These are phyloP conservation scores for Sclerurus mexicanus DNA, from an alignment of 2,113 vertebrate species.

Conservation along the genomic window DNA sequence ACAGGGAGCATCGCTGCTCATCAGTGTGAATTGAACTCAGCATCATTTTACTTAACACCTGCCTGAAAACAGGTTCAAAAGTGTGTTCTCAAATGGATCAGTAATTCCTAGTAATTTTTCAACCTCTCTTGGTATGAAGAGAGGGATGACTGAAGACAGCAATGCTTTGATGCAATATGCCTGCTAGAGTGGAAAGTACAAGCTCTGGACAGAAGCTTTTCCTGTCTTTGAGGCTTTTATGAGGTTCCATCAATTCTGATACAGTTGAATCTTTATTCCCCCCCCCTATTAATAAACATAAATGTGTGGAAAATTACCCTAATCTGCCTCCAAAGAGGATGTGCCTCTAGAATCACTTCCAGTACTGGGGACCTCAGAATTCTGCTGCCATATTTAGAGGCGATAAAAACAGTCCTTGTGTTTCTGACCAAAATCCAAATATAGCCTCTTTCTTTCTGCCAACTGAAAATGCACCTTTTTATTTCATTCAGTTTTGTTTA, in stretches of 20 bases:
- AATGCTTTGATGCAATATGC: not conserved
- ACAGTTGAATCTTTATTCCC: not conserved
- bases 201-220: constrained; percentile 1
- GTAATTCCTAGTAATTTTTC: not conserved
- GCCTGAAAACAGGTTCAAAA: not conserved
- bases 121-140: not conserved
- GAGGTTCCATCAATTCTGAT: constrained; percentile 7
- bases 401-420: constrained; percentile 52
- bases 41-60: not conserved
- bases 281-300: constrained; percentile 42
- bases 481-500: constrained; percentile 45
- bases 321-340: constrained; percentile 52
- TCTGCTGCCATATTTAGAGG: constrained; percentile 59
- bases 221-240: not conserved
- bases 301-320: constrained; percentile 55
- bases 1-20: not conserved
- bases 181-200: not conserved
- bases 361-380: constrained; percentile 47
- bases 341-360: constrained; percentile 49
- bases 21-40: not conserved
- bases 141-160: not conserved
- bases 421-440: constrained; percentile 62
- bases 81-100: not conserved
- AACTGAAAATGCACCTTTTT: constrained; percentile 59
- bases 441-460: constrained; percentile 46